Base-by-base conservation (phyloP, 2,888 invertebrate species). In the Pelosia muscerda region DNA sequence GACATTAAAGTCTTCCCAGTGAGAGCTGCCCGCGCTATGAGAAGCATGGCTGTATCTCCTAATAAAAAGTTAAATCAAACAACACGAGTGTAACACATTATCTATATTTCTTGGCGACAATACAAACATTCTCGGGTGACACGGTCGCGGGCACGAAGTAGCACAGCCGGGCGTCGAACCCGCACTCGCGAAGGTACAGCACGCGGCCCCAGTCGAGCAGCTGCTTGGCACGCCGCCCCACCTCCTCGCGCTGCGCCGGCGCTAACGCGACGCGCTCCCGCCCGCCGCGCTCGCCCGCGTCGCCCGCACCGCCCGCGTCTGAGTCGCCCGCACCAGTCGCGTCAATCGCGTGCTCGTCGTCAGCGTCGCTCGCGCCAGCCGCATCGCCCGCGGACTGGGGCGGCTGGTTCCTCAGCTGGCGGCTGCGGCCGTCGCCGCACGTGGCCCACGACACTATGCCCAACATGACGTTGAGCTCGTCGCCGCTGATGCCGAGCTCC, bases 361-460 rank as follows among this genome's bases (percentile, higher is more conserved):
- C 9, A 10, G 8, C 31, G 4, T 28, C 15, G 34, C 38, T 0
- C 34, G 11, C 34, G 42, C 19, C n/a, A 2, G 0, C 49, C 3
- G 19, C 15, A 3, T 3, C 6, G 19, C 19, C 13, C 2, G 10
- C 38, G 38, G 34, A 13, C 38, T 0, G 55, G 34, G 11, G 11
- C 63, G 23, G 0, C 15, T 2, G 9, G 15, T 61, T 22, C 22
- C 56, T 38, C 15, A 26, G 31, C n/a, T 95, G 95, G 42, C 96
- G 95, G 80, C 96, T 96, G 73, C 95, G 94, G 0, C 97, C 97
- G 84, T 91, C 89, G 9, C 98, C 97, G 91, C 98, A 98, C 2
- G 98, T 98, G 0, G 98, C 98, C 98, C 98, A 98, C 84, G 98
- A 97, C 10, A 97, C 97, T 83, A 98, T 95, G 75, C 97, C 97